Conservation (phyloP, 2,888 invertebrate species). For the Orthosia gothica region DNA sequence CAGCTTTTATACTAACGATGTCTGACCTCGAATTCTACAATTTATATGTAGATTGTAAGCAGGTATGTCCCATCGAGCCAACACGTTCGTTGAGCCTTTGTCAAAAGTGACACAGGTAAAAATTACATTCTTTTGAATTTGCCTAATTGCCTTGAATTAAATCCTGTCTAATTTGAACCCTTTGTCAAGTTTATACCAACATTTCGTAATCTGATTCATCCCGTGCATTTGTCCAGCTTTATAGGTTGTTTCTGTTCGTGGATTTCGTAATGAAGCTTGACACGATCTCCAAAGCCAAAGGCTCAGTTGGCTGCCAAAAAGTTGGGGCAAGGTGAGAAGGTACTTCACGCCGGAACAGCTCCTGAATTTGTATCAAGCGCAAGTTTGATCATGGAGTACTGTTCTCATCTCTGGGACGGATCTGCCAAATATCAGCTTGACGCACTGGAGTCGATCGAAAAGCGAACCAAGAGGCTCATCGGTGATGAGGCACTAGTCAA, state of each 20-base stretch:
- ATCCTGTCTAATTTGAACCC: constrained; percentile 58
- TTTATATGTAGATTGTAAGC: constrained; percentile 15
- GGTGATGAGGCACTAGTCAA: no score
- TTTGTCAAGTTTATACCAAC: constrained; percentile 51
- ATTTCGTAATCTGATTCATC: constrained; percentile 38
- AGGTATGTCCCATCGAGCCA: constrained; percentile 20
- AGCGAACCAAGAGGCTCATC: no score
- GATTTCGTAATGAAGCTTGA: constrained; percentile 33
- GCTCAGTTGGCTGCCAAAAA: no score
- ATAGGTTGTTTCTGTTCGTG: constrained; percentile 26
- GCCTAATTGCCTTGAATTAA: constrained; percentile 51
- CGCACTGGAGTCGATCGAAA: no score
- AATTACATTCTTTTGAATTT: constrained; percentile 60
- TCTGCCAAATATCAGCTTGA: no score
- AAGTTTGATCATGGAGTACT: no score
- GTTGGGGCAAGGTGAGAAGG: no score
- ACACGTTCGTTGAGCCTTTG: constrained; percentile 52
- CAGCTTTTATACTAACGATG: constrained; percentile 12
- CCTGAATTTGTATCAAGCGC: no score
- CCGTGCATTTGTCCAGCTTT: constrained; percentile 40
- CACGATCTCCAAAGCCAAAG: constrained; percentile 9
- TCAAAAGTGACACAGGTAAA: constrained; percentile 63
- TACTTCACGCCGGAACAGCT: no score
- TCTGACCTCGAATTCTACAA: constrained; percentile 19
- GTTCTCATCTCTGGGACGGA: no score